A percentile compares a stretch with the other conserved stretches of the same genome.
Evolutionary conservation across 2,113 vertebrate genomes (phyloP).

Genomic region (Rallus limicola): DNA sequence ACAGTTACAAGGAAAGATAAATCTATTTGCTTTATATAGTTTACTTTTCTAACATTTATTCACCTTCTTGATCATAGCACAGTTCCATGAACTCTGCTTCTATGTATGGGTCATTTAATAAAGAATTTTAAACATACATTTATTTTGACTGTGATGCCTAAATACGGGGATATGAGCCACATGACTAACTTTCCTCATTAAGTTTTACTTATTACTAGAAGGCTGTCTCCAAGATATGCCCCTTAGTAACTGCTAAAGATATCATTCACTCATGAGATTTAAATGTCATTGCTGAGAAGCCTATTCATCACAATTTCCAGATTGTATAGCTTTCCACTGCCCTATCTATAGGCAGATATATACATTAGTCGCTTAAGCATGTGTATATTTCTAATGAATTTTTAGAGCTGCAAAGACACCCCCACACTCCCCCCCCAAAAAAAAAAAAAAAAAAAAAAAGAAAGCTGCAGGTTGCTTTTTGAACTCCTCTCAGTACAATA

Average conservation of each 20-base stretch:
- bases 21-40: neutral
- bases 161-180: neutral
- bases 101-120: neutral
- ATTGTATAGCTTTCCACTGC: neutral
- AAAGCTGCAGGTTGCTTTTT: neutral
- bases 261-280: neutral
- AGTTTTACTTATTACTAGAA: neutral
- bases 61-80: neutral
- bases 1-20: neutral
- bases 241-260: neutral
- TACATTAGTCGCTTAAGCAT: neutral
- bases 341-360: neutral
- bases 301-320: neutral
- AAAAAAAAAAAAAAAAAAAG: no score
- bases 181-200: neutral
- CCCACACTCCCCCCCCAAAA: no score
- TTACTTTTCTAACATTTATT: neutral
- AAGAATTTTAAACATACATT: neutral
- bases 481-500: neutral
- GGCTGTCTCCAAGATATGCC: neutral
- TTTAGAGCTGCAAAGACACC: neutral
- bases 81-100: neutral
- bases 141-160: neutral
- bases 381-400: neutral
- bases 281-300: neutral